Evolutionary conservation across 2,888 invertebrate species (phyloP).

Genomic region (Drosophila lutescens): DNA sequence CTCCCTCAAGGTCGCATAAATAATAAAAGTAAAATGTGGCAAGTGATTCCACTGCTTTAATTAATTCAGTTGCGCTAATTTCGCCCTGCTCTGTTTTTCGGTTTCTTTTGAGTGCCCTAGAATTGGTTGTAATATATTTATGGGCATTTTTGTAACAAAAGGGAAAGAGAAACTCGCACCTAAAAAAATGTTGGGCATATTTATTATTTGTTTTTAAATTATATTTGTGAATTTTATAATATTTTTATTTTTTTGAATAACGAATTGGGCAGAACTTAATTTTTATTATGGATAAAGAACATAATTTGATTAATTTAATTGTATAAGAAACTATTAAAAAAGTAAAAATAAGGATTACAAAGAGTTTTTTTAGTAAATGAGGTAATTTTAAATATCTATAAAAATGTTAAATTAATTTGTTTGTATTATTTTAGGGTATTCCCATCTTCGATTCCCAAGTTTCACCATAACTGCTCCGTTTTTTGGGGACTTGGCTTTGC

Average conservation of each 20-base stretch:
- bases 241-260: too few species aligned
- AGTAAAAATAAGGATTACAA: too few species aligned
- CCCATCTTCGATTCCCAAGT: background rate
- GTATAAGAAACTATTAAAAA: too few species aligned
- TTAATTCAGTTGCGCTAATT: constrained; percentile 78
- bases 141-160: background rate
- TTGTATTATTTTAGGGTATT: background rate
- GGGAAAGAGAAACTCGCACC: background rate
- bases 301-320: too few species aligned
- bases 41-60: constrained; percentile 62
- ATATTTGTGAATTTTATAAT: background rate
- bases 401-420: too few species aligned
- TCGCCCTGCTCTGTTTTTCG: constrained; percentile 48
- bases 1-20: constrained; percentile 65
- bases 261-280: too few species aligned
- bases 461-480: background rate
- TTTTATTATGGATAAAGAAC: background rate
- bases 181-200: constrained; percentile 2
- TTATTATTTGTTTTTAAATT: constrained; percentile 4
- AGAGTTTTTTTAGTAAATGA: too few species aligned
- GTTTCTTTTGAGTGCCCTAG: constrained; percentile 23
- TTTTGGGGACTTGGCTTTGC: constrained; percentile 7
- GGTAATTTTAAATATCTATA: too few species aligned
- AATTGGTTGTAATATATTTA: constrained; percentile 11
- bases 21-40: constrained; percentile 63